These are phyloP conservation scores for Parnassius smintheus DNA, from an alignment of 2,888 invertebrate genomes.

Conservation along the genomic window DNA sequence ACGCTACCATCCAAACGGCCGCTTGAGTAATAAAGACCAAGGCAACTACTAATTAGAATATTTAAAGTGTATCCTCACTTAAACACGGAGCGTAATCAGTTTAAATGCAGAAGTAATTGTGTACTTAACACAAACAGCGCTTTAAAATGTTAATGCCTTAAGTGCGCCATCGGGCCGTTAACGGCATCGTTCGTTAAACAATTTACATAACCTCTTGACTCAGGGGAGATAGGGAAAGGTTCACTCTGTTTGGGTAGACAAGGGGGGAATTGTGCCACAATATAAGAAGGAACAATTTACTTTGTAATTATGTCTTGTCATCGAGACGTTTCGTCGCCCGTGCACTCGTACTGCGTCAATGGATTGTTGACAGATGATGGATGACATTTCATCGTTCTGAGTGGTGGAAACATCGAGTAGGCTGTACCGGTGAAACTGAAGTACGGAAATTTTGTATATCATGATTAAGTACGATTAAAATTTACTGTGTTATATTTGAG, in stretches of 20 bases:
- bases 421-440: conserved; percentile 9
- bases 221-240: conserved; percentile 29
- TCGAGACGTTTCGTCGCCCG: conserved; percentile 14
- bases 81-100: conserved; percentile 56
- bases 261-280: conserved; percentile 25
- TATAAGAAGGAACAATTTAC: conserved; percentile 35
- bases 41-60: conserved; percentile 54
- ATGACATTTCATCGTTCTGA: conserved; percentile 21
- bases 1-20: conserved; percentile 17
- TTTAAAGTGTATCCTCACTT: conserved; percentile 48
- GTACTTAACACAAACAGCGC: conserved; percentile 67
- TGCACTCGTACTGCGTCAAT: conserved; percentile 15
- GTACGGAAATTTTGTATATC: conserved; percentile 7
- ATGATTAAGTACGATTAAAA: neutral
- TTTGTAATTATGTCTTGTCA: conserved; percentile 33
- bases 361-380: conserved; percentile 26
- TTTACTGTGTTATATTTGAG: neutral
- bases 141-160: conserved; percentile 70
- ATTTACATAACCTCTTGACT: conserved; percentile 65
- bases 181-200: conserved; percentile 65
- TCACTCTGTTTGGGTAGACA: conserved; percentile 12
- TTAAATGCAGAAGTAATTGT: conserved; percentile 70
- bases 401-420: conserved; percentile 22
- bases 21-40: conserved; percentile 28
- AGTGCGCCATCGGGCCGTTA: conserved; percentile 62